phyloP scores from a whole-genome alignment of 2,888 invertebrate species.

The Sipunculus nudus region DNA sequence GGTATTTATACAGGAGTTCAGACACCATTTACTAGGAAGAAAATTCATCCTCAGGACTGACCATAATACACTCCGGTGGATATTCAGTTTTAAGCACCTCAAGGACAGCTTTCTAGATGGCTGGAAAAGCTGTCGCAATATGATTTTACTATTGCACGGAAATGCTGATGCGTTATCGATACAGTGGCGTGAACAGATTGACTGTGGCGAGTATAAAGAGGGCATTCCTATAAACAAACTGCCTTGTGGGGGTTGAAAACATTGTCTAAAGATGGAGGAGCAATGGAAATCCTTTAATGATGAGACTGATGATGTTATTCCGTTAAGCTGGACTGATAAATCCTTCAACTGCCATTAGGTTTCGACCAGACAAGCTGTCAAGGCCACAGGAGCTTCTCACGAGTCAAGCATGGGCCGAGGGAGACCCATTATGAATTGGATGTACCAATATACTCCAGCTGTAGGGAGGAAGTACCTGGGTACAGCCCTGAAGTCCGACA shows the following conservation, averaged over 20 bases:
- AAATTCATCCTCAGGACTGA: background rate
- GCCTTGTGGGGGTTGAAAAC: background rate
- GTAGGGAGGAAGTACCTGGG: no score
- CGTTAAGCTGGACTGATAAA: no score
- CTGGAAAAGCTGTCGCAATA: background rate
- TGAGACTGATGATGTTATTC: no score
- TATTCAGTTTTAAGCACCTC: background rate
- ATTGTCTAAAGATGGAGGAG: background rate
- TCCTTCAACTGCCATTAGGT: no score
- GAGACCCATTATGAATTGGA: no score
- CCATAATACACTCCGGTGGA: background rate
- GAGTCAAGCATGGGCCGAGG: no score
- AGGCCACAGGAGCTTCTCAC: no score
- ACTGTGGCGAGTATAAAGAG: background rate
- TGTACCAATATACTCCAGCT: no score
- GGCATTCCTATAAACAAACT: background rate
- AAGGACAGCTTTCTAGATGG: background rate
- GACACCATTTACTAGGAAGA: background rate
- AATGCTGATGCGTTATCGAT: conserved; percentile 2
- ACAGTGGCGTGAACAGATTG: no score
- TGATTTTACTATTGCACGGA: background rate
- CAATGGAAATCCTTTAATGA: background rate
- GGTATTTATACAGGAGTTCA: background rate
- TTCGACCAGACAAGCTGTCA: no score
- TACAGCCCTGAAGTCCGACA: no score